Percentiles rank a stretch among this genome's conserved stretches.
Conservation (phyloP, 1,140 invertebrate genomes). For the Hyles euphorbiae region DNA sequence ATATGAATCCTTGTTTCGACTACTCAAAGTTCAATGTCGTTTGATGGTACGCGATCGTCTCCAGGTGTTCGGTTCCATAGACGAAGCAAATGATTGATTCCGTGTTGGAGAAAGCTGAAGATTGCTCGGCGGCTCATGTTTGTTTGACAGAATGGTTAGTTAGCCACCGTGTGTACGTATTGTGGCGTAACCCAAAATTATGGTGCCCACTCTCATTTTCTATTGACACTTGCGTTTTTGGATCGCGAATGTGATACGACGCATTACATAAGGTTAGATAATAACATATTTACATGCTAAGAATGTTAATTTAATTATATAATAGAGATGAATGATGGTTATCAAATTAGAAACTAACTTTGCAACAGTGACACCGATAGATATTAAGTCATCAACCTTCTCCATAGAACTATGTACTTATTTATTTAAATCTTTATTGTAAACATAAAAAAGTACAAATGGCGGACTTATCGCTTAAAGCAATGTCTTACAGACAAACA, state of each 20-base stretch:
- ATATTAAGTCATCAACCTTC: no score
- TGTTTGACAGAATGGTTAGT: conserved; percentile 33
- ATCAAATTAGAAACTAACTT: no score
- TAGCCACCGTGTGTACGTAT: conserved; percentile 26
- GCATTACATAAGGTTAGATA: conserved; percentile 7
- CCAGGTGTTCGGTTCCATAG: conserved; percentile 9
- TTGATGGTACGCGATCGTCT: conserved; percentile 5
- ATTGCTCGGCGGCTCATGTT: conserved; percentile 19
- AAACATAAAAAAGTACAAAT: no score
- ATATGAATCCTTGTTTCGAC: conserved; percentile 13
- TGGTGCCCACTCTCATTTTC: conserved; percentile 42
- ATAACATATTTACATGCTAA: background rate
- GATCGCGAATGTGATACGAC: conserved; percentile 6
- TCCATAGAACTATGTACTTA: no score
- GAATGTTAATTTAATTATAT: no score
- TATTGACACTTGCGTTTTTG: conserved; percentile 35
- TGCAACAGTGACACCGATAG: no score
- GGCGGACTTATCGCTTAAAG: no score
- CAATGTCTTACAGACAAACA: no score
- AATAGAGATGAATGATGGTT: no score
- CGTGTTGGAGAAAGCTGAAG: conserved; percentile 34
- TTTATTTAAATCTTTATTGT: no score
- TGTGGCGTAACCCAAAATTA: conserved; percentile 42
- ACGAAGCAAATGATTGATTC: conserved; percentile 32
- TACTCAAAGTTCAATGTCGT: conserved; percentile 15